phyloP scores from a whole-genome alignment of 2,113 vertebrate species.

The Rhipidura dahli region DNA sequence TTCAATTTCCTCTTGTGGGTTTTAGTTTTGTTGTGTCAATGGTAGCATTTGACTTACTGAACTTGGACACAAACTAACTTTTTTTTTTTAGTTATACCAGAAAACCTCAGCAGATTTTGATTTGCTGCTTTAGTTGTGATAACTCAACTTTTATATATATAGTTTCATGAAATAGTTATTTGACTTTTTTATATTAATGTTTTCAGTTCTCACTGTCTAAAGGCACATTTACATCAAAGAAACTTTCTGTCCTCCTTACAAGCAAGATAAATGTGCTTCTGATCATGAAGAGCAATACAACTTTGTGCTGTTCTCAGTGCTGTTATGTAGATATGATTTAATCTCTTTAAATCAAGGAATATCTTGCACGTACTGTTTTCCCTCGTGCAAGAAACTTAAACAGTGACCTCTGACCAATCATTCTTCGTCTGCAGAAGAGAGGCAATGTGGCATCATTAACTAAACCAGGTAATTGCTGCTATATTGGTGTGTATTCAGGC shows the following conservation, averaged over 20 bases:
- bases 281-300: background rate
- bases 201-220: constrained; percentile 69
- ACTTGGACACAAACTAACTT: constrained; percentile 74
- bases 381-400: background rate
- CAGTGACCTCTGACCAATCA: constrained; percentile 37
- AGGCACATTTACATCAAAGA: constrained; percentile 72
- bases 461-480: constrained; percentile 50
- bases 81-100: constrained; percentile 72
- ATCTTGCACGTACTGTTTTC: background rate
- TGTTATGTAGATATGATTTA: background rate
- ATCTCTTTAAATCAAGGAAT: background rate
- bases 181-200: constrained; percentile 73
- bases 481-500: constrained; percentile 29
- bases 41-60: constrained; percentile 75
- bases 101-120: constrained; percentile 80
- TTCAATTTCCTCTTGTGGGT: constrained; percentile 74
- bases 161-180: constrained; percentile 74
- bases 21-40: constrained; percentile 74
- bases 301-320: background rate
- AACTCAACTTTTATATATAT: constrained; percentile 75
- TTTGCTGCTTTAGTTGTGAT: constrained; percentile 82
- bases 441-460: background rate
- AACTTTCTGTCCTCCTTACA: constrained; percentile 41
- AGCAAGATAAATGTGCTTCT: constrained; percentile 20
- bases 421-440: constrained; percentile 3